Evolutionary conservation across 2,113 vertebrate genomes (phyloP).

Genomic region (Cromileptes altivelis): DNA sequence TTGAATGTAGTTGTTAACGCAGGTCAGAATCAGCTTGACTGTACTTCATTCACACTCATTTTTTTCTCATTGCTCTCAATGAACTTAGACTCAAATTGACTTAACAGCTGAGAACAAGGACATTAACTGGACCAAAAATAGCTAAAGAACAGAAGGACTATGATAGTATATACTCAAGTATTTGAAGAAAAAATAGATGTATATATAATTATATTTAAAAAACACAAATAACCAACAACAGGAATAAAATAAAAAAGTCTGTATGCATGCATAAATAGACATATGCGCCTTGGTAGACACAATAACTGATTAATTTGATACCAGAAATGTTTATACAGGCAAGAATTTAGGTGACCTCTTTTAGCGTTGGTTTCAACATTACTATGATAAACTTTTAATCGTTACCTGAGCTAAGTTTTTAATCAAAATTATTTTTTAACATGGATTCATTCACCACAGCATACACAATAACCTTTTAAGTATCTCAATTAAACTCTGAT

Average conservation of each 20-base stretch:
- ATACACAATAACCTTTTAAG: background rate
- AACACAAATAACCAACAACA: too few relatives aligned
- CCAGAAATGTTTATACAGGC: background rate
- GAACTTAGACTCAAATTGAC: too few relatives aligned
- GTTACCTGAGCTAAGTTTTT: background rate
- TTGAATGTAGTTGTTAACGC: background rate
- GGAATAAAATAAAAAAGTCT: too few relatives aligned
- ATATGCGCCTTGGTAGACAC: background rate
- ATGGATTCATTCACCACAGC: background rate
- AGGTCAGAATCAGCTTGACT: background rate
- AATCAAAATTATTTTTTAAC: background rate
- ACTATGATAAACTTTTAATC: background rate
- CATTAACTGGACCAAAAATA: too few relatives aligned
- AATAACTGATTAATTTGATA: background rate
- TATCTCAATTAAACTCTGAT: background rate
- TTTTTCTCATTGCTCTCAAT: too few relatives aligned
- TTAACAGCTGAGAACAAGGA: too few relatives aligned
- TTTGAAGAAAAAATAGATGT: too few relatives aligned
- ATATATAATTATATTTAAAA: too few relatives aligned
- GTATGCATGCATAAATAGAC: too few relatives aligned
- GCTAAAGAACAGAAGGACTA: too few relatives aligned
- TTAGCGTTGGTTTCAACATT: background rate
- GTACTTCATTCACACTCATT: too few relatives aligned
- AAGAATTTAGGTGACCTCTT: background rate
- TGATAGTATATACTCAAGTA: too few relatives aligned